Evolutionary conservation across 2,888 invertebrate species (phyloP), one percentile per base, ranked within the genome.

Genomic region (Latrodectus elegans): DNA sequence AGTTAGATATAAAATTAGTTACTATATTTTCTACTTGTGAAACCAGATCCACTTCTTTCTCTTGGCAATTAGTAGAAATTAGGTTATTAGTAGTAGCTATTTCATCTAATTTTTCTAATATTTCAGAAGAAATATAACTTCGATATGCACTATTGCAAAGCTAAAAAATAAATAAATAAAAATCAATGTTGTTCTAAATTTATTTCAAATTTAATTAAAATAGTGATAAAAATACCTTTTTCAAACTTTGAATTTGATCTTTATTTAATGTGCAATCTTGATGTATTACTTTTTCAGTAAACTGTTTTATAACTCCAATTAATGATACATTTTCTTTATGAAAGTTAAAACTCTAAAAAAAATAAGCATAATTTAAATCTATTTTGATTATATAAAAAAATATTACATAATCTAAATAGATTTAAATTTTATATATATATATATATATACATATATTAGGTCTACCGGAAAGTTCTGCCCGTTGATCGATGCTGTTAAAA

Each of bases 21-120:
- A 86, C 75, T 12, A 80, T 55, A 17, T 64, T 71, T 71, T 86
- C 75, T 17, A 80, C 76, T 80, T 86, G 80, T 15, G 71, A 74
- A 15, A 86, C 38, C n/a, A 86, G n/a, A 64, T 76, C 53, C 17
- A 14, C 65, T 75, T 80, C 71, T 49, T 51, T 73, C 26, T 73
- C 53, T 73, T 12, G 3, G 15, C 12, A 15, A 60, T 12, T 15
- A 15, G 12, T 12, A 11, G 60, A 60, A 60, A 15, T 60, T 12
- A n/a, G 6, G 12, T 60, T n/a, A 60, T 60, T n/a, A 60, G 60
- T n/a, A 60, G 12, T 60, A 60, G 0, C 10, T 60, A 60, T 11
- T 60, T n/a, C n/a, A 15, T n/a, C 10, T 60, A 60, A n/a, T 60
- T 60, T n/a, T n/a, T 60, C 14, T 11, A 15, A 15, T 15, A 60